phyloP scores from a whole-genome alignment of 2,888 invertebrate species.

The Chorisops tibialis region DNA sequence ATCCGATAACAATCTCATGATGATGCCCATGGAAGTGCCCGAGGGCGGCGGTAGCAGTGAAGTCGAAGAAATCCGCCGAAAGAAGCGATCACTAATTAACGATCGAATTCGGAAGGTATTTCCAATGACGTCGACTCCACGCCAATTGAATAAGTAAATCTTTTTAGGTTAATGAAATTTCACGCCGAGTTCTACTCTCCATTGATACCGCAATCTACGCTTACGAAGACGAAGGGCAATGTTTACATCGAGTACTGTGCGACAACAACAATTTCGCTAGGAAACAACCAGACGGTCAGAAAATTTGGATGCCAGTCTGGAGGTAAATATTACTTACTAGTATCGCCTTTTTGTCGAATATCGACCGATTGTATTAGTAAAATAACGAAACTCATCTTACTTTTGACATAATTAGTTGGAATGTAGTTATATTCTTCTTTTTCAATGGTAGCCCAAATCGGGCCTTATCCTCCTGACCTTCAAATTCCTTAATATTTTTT shows the following conservation, averaged over 20 bases:
- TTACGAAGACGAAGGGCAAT: constrained; percentile 56
- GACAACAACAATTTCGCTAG: constrained; percentile 65
- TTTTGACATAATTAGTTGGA: no score
- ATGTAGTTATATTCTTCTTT: no score
- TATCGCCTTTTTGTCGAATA: not conserved
- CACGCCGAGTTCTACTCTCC: constrained; percentile 56
- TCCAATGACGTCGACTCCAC: no score
- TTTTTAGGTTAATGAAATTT: constrained; percentile 54
- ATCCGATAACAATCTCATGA: constrained; percentile 44
- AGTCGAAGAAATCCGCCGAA: constrained; percentile 43
- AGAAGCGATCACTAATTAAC: constrained; percentile 35
- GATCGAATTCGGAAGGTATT: constrained; percentile 30
- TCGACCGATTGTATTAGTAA: not conserved
- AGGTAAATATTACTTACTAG: constrained; percentile 55
- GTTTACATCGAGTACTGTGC: constrained; percentile 64
- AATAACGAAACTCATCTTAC: no score
- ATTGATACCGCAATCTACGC: constrained; percentile 58
- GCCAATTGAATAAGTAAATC: no score
- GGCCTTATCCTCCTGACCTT: no score
- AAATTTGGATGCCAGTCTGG: constrained; percentile 72
- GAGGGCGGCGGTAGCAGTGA: constrained; percentile 39
- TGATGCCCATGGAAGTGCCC: constrained; percentile 51
- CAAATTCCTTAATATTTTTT: no score
- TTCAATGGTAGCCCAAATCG: no score
- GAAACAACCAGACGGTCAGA: constrained; percentile 55